Evolutionary conservation across 2,113 vertebrate species (phyloP).

Genomic region (Nothoprocta pentlandii): DNA sequence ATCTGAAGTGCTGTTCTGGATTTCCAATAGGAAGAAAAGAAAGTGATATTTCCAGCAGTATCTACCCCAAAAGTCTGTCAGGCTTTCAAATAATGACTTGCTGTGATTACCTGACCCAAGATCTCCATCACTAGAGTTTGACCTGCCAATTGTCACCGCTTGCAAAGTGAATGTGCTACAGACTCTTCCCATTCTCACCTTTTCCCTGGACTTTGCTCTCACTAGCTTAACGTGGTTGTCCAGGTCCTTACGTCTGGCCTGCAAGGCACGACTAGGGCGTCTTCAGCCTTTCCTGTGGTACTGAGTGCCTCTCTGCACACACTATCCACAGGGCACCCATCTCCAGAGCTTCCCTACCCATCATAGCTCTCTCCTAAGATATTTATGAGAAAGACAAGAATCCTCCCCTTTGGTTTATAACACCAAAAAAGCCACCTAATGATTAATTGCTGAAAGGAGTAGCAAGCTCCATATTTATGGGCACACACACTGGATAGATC

Average conservation of each 20-base stretch:
- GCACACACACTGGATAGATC: accelerated
- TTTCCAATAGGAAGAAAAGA: background rate
- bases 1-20: background rate
- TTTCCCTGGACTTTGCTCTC: background rate
- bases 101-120: accelerated
- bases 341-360: accelerated
- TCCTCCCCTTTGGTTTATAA: background rate
- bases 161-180: background rate
- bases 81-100: background rate
- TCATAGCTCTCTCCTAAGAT: background rate
- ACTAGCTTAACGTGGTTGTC: background rate
- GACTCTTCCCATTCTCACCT: background rate
- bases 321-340: accelerated
- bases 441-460: background rate
- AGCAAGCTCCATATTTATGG: accelerated
- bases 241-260: accelerated
- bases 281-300: background rate
- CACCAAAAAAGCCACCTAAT: background rate
- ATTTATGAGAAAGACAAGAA: background rate
- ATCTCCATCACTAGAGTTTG: background rate
- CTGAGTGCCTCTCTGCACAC: background rate
- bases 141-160: background rate
- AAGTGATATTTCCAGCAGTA: background rate
- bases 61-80: background rate
- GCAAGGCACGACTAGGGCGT: background rate